A percentile compares a stretch with the other conserved stretches of the same genome.
phyloP scores from a whole-genome alignment of 2,113 vertebrate genomes.

The Pituophis catenifer region DNA sequence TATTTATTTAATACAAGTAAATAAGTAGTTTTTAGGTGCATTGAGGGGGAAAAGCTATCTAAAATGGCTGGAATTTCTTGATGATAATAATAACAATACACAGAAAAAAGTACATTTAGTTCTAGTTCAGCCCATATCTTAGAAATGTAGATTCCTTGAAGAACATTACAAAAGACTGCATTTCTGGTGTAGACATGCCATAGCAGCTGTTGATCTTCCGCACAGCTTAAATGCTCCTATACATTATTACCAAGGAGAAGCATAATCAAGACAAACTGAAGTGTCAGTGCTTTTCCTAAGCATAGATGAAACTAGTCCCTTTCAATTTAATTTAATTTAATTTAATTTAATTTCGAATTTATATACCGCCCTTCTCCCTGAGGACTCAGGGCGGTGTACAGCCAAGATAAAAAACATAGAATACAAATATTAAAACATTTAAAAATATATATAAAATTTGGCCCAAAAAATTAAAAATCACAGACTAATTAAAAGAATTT shows the following conservation, averaged over 20 bases:
- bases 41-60: neutral
- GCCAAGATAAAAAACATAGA: no score
- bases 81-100: neutral
- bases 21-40: neutral
- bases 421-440: no score
- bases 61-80: neutral
- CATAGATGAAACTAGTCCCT: neutral
- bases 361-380: no score
- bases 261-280: conserved; percentile 1
- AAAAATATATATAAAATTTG: no score
- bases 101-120: neutral
- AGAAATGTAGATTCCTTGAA: neutral
- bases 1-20: neutral
- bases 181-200: neutral
- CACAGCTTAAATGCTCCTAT: neutral
- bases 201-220: neutral
- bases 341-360: no score
- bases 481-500: no score
- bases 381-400: no score
- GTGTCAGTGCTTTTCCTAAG: neutral
- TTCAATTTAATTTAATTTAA: no score
- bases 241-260: neutral
- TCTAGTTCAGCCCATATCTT: neutral
- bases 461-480: no score
- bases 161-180: neutral